Conservation (phyloP, 2,888 invertebrate genomes). For the Drosophila rubida region DNA sequence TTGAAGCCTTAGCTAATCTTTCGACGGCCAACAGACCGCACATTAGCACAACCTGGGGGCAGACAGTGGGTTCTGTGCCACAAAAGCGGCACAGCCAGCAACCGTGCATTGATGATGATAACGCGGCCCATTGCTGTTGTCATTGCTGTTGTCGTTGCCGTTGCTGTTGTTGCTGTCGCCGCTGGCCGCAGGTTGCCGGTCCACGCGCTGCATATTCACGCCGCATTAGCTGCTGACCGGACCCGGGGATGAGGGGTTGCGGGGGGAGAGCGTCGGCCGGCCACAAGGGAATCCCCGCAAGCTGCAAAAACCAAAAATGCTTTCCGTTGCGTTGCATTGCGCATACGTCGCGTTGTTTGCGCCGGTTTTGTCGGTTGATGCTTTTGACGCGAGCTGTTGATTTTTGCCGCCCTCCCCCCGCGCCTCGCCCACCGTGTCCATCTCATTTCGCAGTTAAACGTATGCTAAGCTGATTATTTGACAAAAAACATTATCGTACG, state of each 20-base stretch:
- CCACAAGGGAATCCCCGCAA: constrained; percentile 4
- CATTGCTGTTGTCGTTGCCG: neutral
- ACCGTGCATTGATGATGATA: constrained; percentile 77
- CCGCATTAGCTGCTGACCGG: constrained; percentile 69
- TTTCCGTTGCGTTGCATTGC: constrained; percentile 47
- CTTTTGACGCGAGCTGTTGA: constrained; percentile 72
- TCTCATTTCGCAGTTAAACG: constrained; percentile 40
- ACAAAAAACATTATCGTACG: neutral
- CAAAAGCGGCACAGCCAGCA: constrained; percentile 20
- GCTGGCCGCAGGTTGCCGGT: constrained; percentile 48
- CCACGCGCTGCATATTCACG: constrained; percentile 72
- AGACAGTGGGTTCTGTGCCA: neutral
- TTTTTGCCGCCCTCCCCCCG: constrained; percentile 27
- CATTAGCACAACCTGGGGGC: constrained; percentile 63
- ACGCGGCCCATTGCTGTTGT: constrained; percentile 35
- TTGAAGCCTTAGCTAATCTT: constrained; percentile 65
- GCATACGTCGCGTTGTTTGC: constrained; percentile 53
- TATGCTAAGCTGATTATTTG: constrained; percentile 68
- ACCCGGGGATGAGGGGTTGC: constrained; percentile 3
- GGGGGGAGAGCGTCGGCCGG: neutral
- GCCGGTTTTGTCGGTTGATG: constrained; percentile 63
- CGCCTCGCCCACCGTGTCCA: neutral
- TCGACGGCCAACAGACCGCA: constrained; percentile 69
- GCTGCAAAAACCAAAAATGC: constrained; percentile 45
- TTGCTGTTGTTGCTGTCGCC: neutral